Base-by-base conservation (phyloP, 2,888 invertebrate genomes). In the Meiosimyza platycephala region DNA sequence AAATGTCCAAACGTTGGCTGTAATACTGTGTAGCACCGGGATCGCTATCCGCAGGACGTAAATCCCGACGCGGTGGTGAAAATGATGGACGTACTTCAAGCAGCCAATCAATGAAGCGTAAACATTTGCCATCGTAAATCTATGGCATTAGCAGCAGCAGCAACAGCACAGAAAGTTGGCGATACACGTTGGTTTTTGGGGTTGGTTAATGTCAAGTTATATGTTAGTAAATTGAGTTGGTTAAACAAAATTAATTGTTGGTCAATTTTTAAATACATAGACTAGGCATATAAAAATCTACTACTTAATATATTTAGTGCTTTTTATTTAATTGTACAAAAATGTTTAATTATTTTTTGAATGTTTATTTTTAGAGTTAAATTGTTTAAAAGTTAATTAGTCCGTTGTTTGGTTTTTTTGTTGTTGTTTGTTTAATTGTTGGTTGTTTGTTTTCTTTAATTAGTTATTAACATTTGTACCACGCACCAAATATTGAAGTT, bases 111-210 rank as follows among this genome's bases (percentile, higher is more conserved):
- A 86, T 83, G 75, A 87, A 88, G 76, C 87, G 86, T 75, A 87
- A 79, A 78, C 88, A 88, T 84, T 88, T 88, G 78, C 87, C 85
- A 78, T 88, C 87, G 82, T 87, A 88, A 81, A 88, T 88, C 88
- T 88, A 71, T 13, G 48, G 50, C 47, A 72, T 28, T 3, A 22
- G 22, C 22, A 28, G 57, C 18, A 40, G n/a, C 28, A 16, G 59
- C n/a, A n/a, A n/a, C 55, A 40, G 13, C 48, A 16, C 28, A 51
- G 66, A 15, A 55, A 54, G 55, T 51, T 22, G 22, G 40, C 52
- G 22, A 54, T 18, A 65, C 28, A 51, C 51, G 65, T 50, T 65
- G 68, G 68, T 65, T 65, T 48, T 65, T 71, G 48, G 47, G 63
- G 64, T 74, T 73, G 55, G 54, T 84, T 83, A 82, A 82, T 83